Conservation (phyloP, 2,113 vertebrate species). For the Sylvietta virens region DNA sequence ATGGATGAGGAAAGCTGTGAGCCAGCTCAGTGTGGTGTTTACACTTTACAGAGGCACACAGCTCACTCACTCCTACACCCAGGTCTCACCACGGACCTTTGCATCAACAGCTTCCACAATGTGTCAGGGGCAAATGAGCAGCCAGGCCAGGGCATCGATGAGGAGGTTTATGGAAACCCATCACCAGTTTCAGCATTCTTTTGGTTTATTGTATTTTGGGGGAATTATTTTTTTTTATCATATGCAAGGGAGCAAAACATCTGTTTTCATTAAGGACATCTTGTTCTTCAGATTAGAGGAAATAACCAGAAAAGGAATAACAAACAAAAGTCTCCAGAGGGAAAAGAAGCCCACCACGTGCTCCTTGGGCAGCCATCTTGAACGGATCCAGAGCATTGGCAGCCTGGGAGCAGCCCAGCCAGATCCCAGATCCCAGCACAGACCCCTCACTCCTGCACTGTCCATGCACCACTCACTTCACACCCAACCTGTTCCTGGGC, state of each 20-base stretch:
- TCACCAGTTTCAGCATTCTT: neutral
- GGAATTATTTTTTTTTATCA: neutral
- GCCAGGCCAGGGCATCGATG: neutral
- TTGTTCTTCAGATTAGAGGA: conserved; percentile 53
- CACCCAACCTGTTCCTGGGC: neutral
- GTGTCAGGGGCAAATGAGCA: neutral
- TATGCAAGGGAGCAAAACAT: conserved; percentile 42
- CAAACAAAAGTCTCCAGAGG: conserved; percentile 27
- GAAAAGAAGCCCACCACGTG: neutral
- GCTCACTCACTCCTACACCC: neutral
- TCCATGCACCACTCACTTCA: neutral
- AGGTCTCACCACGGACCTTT: neutral
- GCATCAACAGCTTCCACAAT: neutral
- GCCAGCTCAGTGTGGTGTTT: conserved; percentile 40
- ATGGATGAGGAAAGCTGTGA: conserved; percentile 8
- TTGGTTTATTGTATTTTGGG: conserved; percentile 12
- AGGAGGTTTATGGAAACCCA: neutral
- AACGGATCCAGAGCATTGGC: neutral
- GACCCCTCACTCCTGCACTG: neutral
- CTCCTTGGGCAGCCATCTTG: conserved; percentile 9
- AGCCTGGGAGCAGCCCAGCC: neutral
- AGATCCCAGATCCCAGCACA: rapidly evolving
- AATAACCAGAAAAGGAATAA: conserved; percentile 47
- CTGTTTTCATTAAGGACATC: conserved; percentile 55
- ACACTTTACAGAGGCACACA: neutral